Percentiles rank a stretch among this genome's conserved stretches.
These are phyloP conservation scores for Callorhinus ursinus DNA, from an alignment of 2,113 vertebrate species.

Conservation along the genomic window DNA sequence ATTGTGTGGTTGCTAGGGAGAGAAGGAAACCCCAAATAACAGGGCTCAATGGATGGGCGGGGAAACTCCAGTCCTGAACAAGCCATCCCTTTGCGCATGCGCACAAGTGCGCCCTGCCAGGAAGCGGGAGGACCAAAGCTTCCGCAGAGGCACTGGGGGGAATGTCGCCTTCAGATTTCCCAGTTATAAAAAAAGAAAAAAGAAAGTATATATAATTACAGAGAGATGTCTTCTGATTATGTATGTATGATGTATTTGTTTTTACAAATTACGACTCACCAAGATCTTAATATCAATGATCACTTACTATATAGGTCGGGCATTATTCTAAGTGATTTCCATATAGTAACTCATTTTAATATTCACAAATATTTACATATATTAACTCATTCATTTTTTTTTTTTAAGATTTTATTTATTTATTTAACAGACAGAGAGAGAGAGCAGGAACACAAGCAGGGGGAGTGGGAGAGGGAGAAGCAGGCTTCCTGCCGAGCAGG, in stretches of 20 bases:
- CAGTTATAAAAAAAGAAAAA: neutral
- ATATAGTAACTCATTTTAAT: neutral
- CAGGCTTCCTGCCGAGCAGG: too few relatives aligned
- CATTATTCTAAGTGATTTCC: neutral
- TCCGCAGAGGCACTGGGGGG: neutral
- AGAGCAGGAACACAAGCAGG: too few relatives aligned
- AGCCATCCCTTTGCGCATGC: too few relatives aligned
- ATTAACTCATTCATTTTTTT: neutral
- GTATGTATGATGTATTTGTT: neutral
- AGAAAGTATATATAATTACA: neutral
- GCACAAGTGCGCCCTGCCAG: neutral
- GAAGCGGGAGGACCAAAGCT: neutral
- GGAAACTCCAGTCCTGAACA: neutral
- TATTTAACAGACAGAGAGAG: too few relatives aligned
- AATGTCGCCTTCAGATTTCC: neutral
- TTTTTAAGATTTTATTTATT: too few relatives aligned
- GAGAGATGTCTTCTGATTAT: neutral
- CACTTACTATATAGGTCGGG: neutral
- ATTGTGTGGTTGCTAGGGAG: neutral
- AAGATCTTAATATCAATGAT: neutral
- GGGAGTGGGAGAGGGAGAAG: too few relatives aligned
- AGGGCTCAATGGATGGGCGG: neutral
- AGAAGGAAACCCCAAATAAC: neutral
- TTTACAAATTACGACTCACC: neutral
- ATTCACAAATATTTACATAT: neutral